Base-by-base conservation (phyloP, 2,797 vertebrate genomes). In the Myotis daubentonii region DNA sequence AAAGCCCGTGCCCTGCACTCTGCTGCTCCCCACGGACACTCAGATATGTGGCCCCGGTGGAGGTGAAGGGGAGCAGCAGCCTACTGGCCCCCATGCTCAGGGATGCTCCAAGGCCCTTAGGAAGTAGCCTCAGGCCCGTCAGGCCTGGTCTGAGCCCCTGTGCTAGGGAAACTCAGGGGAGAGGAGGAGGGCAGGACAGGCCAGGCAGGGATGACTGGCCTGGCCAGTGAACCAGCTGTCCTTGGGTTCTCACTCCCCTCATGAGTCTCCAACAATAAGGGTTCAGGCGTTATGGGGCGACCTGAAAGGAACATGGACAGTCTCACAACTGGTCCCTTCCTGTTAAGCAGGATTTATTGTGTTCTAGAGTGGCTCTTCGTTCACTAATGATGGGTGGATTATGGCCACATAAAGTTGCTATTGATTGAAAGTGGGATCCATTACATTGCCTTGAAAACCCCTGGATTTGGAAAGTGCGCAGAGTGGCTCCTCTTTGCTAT, bases 31-130 rank as follows among this genome's bases (percentile, higher is more conserved):
- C 6, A 15, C 11, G 38, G 80, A 71, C 30, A 12, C 6, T 22
- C 28, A 47, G 55, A 20, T 5, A 2, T 0, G 0, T 11, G 57
- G 25, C 36, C 55, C 51, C 0, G 0, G 70, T 9, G 20, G n/a
- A 38, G 36, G 28, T 12, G n/a, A 62, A 71, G 33, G 15, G 81
- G 28, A 28, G 53, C 19, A 1, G 60, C 44, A 62, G 23, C n/a
- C 74, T 23, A 41, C 6, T 57, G n/a, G 0, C 8, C n/a, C 25
- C 22, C 20, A 0, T 4, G n/a, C 44, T n/a, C 55, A 10, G 38
- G 82, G 30, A 20, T 33, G 83, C 83, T 70, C 41, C 15, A 20
- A 20, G 25, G 23, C 25, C 36, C 13, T 12, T 30, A 36, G 68
- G 23, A 89, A 44, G 44, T 36, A 33, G 33, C 44, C 49, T 66